Base-by-base conservation (phyloP, 2,888 invertebrate genomes). In the Amphiduros pacificus region DNA sequence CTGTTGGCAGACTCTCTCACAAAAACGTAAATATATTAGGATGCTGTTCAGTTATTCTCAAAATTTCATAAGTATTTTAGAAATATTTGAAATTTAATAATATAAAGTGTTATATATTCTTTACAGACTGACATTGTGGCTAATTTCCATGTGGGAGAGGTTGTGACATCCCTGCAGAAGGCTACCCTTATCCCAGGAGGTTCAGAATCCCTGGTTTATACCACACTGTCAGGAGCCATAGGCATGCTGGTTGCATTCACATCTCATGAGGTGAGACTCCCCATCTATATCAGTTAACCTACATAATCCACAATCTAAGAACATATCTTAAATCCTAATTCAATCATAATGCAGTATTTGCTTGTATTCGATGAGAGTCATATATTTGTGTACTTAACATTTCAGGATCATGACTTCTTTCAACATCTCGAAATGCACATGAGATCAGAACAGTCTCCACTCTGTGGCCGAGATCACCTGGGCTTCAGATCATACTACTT, bases 391-490 rank as follows among this genome's bases (percentile, higher is more conserved):
- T n/a, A n/a, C n/a, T n/a, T n/a, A n/a, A n/a, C n/a, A 36, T 44
- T 44, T 44, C 72, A 98, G 85, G 98, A 99, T 83, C 96, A 95
- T 74, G 99, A 99, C 81, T 98, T 99, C 83, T 99, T 99, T 85
- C 97, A 98, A 80, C 96, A 98, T 84, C 85, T 99, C 67, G 99
- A 99, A 84, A 99, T 99, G 98, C 97, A 99, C 82, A 94, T 99
- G 94, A 86, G 99, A 56, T 93, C 94, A 68, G 98, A 99, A 83
- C 92, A 96, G 83, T 88, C 95, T 0, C 97, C 99, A 0, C 84
- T 99, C 0, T 96, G 97, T 84, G 99, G 99, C 0, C 86, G 99
- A 24, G 99, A 99, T 83, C 99, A 99, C 83, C 86, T 99, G 29
- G 94, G 96, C 0, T 99, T 91, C 84, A 88, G 99, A 73, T 97